Evolutionary conservation across 1,140 invertebrate species (phyloP), one percentile per base, ranked within the genome.

Genomic region (Eupeodes corollae): DNA sequence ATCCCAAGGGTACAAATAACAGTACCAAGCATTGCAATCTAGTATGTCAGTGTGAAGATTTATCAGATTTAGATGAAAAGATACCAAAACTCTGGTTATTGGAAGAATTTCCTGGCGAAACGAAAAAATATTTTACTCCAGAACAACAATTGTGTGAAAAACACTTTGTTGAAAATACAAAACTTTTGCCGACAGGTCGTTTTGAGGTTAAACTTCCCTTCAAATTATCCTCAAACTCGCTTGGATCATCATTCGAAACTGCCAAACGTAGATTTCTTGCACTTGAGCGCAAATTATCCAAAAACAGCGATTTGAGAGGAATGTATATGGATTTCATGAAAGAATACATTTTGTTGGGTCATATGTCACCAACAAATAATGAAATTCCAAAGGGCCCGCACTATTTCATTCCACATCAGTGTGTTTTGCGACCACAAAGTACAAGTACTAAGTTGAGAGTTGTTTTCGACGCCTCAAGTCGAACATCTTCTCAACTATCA

Each of bases 301-400:
- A 56, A 44, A 38, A 54, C 54, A 6, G 56, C 54, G 34, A 49
- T 14, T 21, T 54, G 8, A 43, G 46, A 38, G 31, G 34, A 21
- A n/a, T 52, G 26, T 52, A 58, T 38, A 37, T 42, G 16, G 26
- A 51, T 52, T 55, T 53, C 21, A 59, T 65, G 52, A 52, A 62
- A 50, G 63, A 67, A 46, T 70, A 61, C 49, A 10, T 63, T 5
- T 47, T 56, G 2, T 52, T 62, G 11, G 60, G 58, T 10, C 62
- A 69, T 49, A 63, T 70, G 52, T 54, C 50, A 38, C 59, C 67
- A 41, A 51, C 58, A 39, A 58, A 53, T 38, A 48, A 60, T 2
- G 49, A 59, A 38, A 40, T 58, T 12, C 3, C 46, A 1, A 34
- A 58, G 15, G 15, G 16, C 13, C 37, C 54, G 14, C 48, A 49